Conservation (phyloP, 2,113 vertebrate genomes). For the Gopherus evgoodei region DNA sequence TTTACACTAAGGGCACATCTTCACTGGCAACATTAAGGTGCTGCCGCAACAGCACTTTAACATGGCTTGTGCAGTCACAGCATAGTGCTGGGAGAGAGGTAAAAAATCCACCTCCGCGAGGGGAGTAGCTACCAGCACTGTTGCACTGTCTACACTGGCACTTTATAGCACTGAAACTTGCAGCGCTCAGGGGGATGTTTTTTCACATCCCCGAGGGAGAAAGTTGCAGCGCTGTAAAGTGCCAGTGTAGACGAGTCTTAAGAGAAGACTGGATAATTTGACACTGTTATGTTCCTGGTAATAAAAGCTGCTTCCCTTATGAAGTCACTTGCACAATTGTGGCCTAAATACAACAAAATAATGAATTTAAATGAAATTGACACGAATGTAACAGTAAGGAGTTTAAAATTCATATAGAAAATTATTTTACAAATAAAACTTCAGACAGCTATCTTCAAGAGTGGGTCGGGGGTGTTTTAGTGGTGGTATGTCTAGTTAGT, state of each 20-base stretch:
- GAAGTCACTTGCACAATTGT: background rate
- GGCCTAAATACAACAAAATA: background rate
- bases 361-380: background rate
- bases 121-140: no score
- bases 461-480: background rate
- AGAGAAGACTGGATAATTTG: background rate
- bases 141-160: no score
- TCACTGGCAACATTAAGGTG: no score
- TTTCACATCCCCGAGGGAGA: no score
- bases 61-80: no score
- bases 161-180: no score
- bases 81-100: no score
- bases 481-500: background rate
- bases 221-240: no score
- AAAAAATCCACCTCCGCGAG: no score
- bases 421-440: background rate
- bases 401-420: background rate
- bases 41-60: no score
- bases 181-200: no score
- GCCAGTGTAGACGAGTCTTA: no score
- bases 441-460: background rate
- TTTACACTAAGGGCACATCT: background rate
- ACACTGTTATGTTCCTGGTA: background rate
- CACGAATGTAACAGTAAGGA: background rate
- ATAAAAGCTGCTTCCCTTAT: background rate